Conservation (phyloP, 1,140 invertebrate genomes). For the Leptopilina boulardi region DNA sequence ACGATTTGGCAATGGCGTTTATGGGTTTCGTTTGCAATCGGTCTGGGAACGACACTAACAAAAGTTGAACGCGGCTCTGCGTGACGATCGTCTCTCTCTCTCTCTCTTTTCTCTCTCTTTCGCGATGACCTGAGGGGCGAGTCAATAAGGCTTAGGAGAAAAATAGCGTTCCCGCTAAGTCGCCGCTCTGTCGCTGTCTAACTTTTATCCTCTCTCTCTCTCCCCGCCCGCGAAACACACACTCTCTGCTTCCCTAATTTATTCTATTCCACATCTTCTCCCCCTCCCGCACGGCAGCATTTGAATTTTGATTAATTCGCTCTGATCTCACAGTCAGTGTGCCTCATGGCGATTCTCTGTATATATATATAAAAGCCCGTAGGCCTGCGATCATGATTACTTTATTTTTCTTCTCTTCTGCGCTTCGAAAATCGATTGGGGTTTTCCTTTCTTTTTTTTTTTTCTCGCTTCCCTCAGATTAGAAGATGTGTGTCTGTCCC, state of each 20-base stretch:
- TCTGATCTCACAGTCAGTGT: conserved; percentile 12
- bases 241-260: conserved; percentile 40
- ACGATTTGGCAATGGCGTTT: conserved; percentile 73
- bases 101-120: conserved; percentile 53
- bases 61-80: conserved; percentile 40
- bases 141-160: conserved; percentile 60
- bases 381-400: background rate
- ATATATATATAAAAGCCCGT: background rate
- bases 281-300: background rate
- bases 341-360: conserved; percentile 22
- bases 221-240: background rate
- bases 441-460: too few relatives aligned
- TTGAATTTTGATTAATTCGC: conserved; percentile 50
- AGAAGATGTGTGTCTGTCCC: background rate
- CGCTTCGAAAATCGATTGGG: background rate
- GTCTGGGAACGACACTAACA: conserved; percentile 49
- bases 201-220: conserved; percentile 4
- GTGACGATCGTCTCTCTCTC: conserved; percentile 48
- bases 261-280: conserved; percentile 32
- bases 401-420: background rate
- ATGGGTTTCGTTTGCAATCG: conserved; percentile 67
- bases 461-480: too few relatives aligned
- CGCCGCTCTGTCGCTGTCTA: conserved; percentile 34
- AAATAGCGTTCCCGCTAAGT: conserved; percentile 46
- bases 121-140: conserved; percentile 61